Conservation (phyloP, 2,797 vertebrate species). For the Melanotaenia pygmaea region DNA sequence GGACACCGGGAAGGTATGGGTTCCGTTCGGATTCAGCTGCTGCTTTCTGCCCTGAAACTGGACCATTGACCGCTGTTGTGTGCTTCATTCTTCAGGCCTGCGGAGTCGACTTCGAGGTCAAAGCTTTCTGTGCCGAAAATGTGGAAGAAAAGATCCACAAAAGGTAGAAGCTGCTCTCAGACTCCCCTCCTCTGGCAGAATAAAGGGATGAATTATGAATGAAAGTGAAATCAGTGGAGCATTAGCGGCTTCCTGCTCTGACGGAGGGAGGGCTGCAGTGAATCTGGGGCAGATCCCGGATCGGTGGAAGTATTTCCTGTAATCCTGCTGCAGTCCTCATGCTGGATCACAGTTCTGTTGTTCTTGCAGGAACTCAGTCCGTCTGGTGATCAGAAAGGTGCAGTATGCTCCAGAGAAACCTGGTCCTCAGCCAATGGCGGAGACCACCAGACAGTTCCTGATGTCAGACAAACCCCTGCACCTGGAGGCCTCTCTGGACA, state of each 20-base stretch:
- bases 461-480: slow-evolving; percentile 97
- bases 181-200: background rate
- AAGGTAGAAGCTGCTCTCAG: slow-evolving; percentile 79
- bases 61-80: too few species aligned
- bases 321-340: background rate
- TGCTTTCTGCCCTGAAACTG: background rate
- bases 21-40: too few species aligned
- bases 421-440: slow-evolving; percentile 92
- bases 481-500: slow-evolving; percentile 89
- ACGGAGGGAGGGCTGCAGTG: background rate
- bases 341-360: background rate
- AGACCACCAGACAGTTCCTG: slow-evolving; percentile 95
- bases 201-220: slow-evolving; percentile 38
- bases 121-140: slow-evolving; percentile 95
- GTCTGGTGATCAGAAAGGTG: slow-evolving; percentile 94
- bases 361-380: slow-evolving; percentile 90
- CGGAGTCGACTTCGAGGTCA: slow-evolving; percentile 96
- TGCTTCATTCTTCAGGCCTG: slow-evolving; percentile 85
- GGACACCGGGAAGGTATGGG: slow-evolving; percentile 92
- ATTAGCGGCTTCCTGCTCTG: slow-evolving; percentile 29
- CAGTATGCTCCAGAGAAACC: slow-evolving; percentile 95
- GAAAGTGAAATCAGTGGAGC: slow-evolving; percentile 1
- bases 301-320: too few species aligned
- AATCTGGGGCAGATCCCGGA: background rate
- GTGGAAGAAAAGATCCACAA: slow-evolving; percentile 96